These are phyloP conservation scores for Syrrhaptes paradoxus DNA, from an alignment of 2,113 vertebrate species.

Conservation along the genomic window DNA sequence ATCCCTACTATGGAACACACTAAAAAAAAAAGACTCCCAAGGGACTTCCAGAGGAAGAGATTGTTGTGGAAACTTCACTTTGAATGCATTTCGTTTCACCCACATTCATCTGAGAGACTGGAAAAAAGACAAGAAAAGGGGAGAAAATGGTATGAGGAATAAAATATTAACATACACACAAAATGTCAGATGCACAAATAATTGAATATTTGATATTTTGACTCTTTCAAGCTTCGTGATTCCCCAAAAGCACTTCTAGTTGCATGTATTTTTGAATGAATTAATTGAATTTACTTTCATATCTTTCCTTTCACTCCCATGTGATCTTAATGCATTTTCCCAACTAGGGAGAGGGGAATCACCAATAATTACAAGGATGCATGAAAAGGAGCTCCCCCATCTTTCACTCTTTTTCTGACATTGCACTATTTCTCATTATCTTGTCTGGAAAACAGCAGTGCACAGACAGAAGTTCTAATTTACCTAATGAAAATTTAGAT, in stretches of 20 bases:
- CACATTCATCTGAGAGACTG: not conserved
- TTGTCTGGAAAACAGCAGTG: not conserved
- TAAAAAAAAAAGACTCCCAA: not conserved
- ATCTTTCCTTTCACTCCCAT: not conserved
- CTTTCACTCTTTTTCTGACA: not conserved
- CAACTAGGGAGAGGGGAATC: not conserved
- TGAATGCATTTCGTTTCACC: not conserved
- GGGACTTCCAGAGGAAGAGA: not conserved
- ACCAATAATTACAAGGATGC: not conserved
- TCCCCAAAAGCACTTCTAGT: not conserved
- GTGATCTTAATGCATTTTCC: not conserved
- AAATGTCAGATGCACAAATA: conserved; percentile 13
- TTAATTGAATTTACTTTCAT: not conserved
- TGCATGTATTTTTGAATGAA: not conserved
- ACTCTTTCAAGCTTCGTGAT: not conserved
- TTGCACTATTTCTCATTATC: not conserved
- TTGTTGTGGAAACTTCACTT: not conserved
- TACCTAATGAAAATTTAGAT: not conserved
- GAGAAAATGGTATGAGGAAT: not conserved
- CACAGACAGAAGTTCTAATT: not conserved
- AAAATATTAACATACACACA: conserved; percentile 1
- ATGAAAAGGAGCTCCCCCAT: not conserved
- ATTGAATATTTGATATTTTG: not conserved
- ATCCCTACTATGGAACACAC: not conserved
- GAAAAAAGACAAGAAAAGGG: not conserved